These are phyloP conservation scores for Caenorhabditis doughertyi DNA, from an alignment of 2,888 invertebrate species.

Conservation along the genomic window DNA sequence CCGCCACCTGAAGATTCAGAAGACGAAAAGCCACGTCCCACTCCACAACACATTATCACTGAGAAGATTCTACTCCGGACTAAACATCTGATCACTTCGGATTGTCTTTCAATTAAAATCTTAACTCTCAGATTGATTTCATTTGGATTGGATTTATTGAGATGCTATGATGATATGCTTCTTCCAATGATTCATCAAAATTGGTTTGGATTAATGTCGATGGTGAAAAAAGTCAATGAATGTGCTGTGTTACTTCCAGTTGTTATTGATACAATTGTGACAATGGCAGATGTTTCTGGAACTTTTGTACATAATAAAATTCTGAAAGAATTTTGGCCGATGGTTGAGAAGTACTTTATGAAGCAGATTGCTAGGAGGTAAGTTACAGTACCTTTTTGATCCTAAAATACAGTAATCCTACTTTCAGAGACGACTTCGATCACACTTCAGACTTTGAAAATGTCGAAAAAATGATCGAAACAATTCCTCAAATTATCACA, in stretches of 20 bases:
- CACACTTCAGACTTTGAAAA: background rate
- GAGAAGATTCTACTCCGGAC: slow-evolving; percentile 64
- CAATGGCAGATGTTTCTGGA: slow-evolving; percentile 70
- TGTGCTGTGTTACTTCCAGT: slow-evolving; percentile 43
- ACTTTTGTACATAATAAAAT: slow-evolving; percentile 75
- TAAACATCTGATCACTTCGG: slow-evolving; percentile 68
- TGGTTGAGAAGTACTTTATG: slow-evolving; percentile 48
- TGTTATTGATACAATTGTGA: slow-evolving; percentile 51
- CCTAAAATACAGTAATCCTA: background rate
- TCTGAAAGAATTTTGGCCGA: slow-evolving; percentile 71
- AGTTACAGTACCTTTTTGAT: background rate
- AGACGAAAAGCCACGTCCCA: slow-evolving; percentile 38
- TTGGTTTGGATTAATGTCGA: slow-evolving; percentile 71
- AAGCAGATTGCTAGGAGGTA: slow-evolving; percentile 14
- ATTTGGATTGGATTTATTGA: slow-evolving; percentile 42
- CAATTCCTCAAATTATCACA: slow-evolving; percentile 1
- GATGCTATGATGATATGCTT: slow-evolving; percentile 74
- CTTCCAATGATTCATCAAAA: slow-evolving; percentile 81
- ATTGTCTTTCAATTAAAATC: slow-evolving; percentile 56
- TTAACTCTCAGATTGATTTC: slow-evolving; percentile 34
- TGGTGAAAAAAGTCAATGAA: slow-evolving; percentile 62
- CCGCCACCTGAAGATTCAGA: slow-evolving; percentile 27
- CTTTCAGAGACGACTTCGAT: slow-evolving; percentile 16
- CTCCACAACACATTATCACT: slow-evolving; percentile 26
- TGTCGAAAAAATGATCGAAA: background rate